Evolutionary conservation across 2,113 vertebrate species (phyloP), one percentile per base, ranked within the genome.

Genomic region (Seriola rivoliana): DNA sequence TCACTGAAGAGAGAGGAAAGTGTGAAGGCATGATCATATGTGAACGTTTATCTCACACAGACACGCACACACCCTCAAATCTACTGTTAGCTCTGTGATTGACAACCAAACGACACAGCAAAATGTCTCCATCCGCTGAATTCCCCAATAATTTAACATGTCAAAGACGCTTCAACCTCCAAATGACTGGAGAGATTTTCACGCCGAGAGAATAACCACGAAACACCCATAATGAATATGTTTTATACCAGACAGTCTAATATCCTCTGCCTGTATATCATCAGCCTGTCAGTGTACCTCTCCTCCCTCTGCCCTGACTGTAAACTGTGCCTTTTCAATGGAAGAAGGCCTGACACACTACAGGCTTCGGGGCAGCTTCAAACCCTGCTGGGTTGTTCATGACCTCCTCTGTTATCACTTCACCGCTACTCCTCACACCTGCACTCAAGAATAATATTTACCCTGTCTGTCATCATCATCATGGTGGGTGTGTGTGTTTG

Each of bases 371-470:
- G 70, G 72, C 42, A n/a, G 60, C 52, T 65, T 81, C 59, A 57
- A 68, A 80, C 2, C 73, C 68, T 0, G 59, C 75, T 23, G 59
- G 71, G 29, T 68, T 60, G 10, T 75, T 85, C 78, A 91, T 71
- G 86, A 88, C 69, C 88, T 84, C 48, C 80, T 69, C 64, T 78
- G 71, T 92, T 93, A 91, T 93, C 93, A 44, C 88, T 84, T 29
- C 17, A 67, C 70, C 4, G 86, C 83, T 84, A 92, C 89, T 86
- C 83, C 82, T 89, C 80, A 89, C 93, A 92, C 90, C 88, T 92
- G 84, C 91, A 69, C 82, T 88, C 82, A 73, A 88, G 74, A 72
- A 92, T 87, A 93, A 92, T 86, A 92, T 94, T 92, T 91, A 90
- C 72, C 77, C 80, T 71, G 86, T 90, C 89, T 87, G 81, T 93